These are phyloP conservation scores for Panonychus citri DNA, from an alignment of 1,140 invertebrate species.

Conservation along the genomic window DNA sequence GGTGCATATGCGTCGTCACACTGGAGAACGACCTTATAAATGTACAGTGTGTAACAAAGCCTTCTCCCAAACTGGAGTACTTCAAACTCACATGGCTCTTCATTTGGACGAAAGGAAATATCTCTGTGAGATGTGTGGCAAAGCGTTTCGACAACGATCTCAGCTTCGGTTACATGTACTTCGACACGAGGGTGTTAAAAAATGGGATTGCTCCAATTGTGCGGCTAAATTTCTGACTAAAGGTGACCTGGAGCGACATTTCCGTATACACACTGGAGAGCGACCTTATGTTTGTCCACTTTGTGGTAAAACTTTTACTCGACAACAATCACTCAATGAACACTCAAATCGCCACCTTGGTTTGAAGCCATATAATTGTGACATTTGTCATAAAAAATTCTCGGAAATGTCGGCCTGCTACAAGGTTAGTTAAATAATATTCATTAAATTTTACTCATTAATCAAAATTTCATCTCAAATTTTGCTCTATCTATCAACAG, in stretches of 20 bases:
- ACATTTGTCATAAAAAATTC: background rate
- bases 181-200: constrained; percentile 21
- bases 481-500: too few species aligned
- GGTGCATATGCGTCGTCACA: constrained; percentile 18
- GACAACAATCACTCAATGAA: constrained; percentile 40
- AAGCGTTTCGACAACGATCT: constrained; percentile 25
- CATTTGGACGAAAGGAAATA: constrained; percentile 23
- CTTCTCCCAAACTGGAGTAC: constrained; percentile 23
- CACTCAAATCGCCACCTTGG: constrained; percentile 27
- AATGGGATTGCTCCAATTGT: constrained; percentile 22
- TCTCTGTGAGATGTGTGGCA: constrained; percentile 26
- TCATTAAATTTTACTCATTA: too few species aligned
- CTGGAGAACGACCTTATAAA: constrained; percentile 24
- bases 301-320: too few species aligned
- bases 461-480: too few species aligned
- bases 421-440: background rate
- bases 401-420: background rate
- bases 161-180: constrained; percentile 23
- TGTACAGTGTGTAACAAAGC: constrained; percentile 22
- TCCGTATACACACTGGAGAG: too few species aligned
- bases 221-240: constrained; percentile 22
- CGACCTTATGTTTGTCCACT: too few species aligned
- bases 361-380: background rate
- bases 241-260: constrained; percentile 24
- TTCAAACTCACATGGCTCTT: constrained; percentile 24